Evolutionary conservation across 1,140 invertebrate species (phyloP).

Genomic region (Apis mellifera): Amel_HAv3.1 CM009941.2:12931001-12931500

Average conservation of each 20-base stretch:
- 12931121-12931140: not conserved
- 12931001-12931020: not conserved
- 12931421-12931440: constrained; percentile 87
- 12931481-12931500: constrained; percentile 85
- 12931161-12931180: too few species aligned
- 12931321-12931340: too few species aligned
- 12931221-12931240: constrained; percentile 90
- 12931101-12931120: constrained; percentile 13
- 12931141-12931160: too few species aligned
- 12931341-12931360: too few species aligned
- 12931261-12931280: not conserved
- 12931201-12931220: constrained; percentile 75
- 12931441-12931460: constrained; percentile 87
- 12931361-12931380: too few species aligned
- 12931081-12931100: not conserved
- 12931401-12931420: too few species aligned
- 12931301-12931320: too few species aligned
- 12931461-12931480: constrained; percentile 87
- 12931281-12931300: constrained; percentile 43
- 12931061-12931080: too few species aligned
- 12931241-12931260: constrained; percentile 75
- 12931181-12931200: not conserved
- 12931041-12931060: not conserved
- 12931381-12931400: too few species aligned
- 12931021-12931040: not conserved